Base-by-base conservation (phyloP, 1,140 invertebrate species). In the Drosophila pectinifera region DNA sequence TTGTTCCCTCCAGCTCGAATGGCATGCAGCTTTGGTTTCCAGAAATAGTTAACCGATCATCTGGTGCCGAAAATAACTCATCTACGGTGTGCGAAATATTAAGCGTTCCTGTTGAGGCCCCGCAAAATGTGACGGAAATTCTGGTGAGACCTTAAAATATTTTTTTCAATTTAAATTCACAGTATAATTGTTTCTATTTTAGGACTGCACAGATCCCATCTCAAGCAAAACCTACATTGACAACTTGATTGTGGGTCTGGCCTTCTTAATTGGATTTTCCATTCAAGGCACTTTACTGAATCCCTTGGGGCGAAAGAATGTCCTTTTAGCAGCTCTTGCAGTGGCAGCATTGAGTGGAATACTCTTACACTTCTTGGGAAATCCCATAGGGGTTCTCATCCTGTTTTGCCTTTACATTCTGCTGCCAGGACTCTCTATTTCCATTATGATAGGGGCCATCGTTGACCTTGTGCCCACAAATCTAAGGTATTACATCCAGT, bases 391-490 rank as follows among this genome's bases (percentile, higher is more conserved):
- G 0, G 79, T 93, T 0, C 68, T 93, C 2, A 49, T 92, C 5
- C 43, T 93, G 0, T 93, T 93, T 48, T 91, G 92, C 55, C 65
- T 91, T 0, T 76, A 90, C 16, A 80, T 93, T 22, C 81, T 93
- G 24, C 34, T 93, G 22, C 84, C 92, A 13, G 93, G 93, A 14
- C 73, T 93, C 16, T 91, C 92, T 10, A 92, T 93, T 39, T 92
- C 91, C 4, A 86, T 93, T 39, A 90, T 93, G 63, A 91, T 92
- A 42, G 92, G 93, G 0, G 91, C 90, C 18, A 78, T 93, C 24
- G 92, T 93, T 2, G 93, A 93, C 65, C 73, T 93, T 14, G 92
- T 93, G n/a, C 93, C 93, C 16, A 93, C 93, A 2, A 59, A 93
- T 53, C 75, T 93, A 42, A 92, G 92, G 92, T 93, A 77, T 5